phyloP scores from a whole-genome alignment of 2,113 vertebrate species.

The Varanus komodoensis region DNA sequence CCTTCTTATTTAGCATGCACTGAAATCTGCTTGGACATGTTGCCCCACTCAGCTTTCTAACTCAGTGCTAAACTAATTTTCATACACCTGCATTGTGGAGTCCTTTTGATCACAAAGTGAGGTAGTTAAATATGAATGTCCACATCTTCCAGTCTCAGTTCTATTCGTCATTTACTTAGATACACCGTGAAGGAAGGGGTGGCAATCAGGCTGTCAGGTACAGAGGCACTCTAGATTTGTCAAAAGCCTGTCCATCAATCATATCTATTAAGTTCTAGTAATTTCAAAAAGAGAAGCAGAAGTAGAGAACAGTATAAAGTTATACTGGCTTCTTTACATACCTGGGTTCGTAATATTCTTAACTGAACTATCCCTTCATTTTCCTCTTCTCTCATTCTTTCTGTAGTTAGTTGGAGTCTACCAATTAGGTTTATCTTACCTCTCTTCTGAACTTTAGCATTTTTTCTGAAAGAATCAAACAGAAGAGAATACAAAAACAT shows the following conservation, averaged over 20 bases:
- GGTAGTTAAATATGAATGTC: not conserved
- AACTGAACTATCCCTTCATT: constrained; percentile 99
- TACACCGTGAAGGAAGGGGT: not conserved
- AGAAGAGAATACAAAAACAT: constrained; percentile 43
- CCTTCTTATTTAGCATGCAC: not conserved
- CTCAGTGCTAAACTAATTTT: not conserved
- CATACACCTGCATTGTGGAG: not conserved
- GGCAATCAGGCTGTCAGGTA: not conserved
- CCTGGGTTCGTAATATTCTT: constrained; percentile 98
- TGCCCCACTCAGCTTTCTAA: not conserved
- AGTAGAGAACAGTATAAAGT: not conserved
- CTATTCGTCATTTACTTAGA: not conserved
- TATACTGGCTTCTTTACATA: constrained; percentile 47
- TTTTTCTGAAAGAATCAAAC: constrained; percentile 88
- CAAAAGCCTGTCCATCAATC: not conserved
- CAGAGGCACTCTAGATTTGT: not conserved
- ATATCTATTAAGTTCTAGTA: not conserved
- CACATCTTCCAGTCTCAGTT: not conserved
- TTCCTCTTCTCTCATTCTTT: constrained; percentile 98
- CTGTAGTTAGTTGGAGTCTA: constrained; percentile 95
- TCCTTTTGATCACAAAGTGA: constrained; percentile 5
- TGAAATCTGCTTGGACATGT: not conserved
- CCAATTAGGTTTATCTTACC: constrained; percentile 99
- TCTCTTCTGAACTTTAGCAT: constrained; percentile 97
- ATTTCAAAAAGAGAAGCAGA: rapidly evolving